Evolutionary conservation across 23 tunicate species (phyloP), one percentile per base, ranked within the genome.

Genomic region (Clavelina lepadiformis): DNA sequence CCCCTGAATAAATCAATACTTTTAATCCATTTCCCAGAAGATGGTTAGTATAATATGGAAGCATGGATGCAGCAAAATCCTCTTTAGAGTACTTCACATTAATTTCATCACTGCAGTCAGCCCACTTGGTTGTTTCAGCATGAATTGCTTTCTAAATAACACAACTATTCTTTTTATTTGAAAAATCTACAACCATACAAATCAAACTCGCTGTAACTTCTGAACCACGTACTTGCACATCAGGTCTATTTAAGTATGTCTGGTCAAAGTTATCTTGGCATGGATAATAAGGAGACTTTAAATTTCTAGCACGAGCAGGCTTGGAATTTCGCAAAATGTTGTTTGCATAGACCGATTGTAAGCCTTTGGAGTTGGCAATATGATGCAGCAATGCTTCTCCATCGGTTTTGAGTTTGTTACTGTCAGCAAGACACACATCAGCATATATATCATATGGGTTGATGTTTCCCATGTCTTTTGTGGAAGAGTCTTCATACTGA

Each of bases 61-160:
- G 4, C 34, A 66, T 66, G 15, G 72, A 66, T 5, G 57, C 34
- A 24, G 72, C 56, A 4, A 66, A 5, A 13, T 46, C 72, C 6
- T 37, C 29, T 28, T 66, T 35, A 3, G 72, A 66, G 46, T 44
- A 66, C 3, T 25, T 27, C 34, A 25, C 5, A 36, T 23, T 22
- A 3, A 66, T 46, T 5, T 46, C 35, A 26, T 66, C 35, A 26
- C 34, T 66, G 45, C 72, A 66, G 8, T 66, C 72, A 6, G 22
- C 57, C 72, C 72, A 66, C 35, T 46, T 66, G 25, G 72, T 66
- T 5, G 72, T 20, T 46, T 66, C 72, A 20, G 72, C 72, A 46
- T 15, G 35, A 46, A 66, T 66, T 21, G 72, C 72, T 46, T 46
- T 66, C 72, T 66, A 36, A 46, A 28, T 28, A 29, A 59, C 21